These are phyloP conservation scores for Netelia inedita DNA, from an alignment of 2,888 invertebrate genomes.

Conservation along the genomic window DNA sequence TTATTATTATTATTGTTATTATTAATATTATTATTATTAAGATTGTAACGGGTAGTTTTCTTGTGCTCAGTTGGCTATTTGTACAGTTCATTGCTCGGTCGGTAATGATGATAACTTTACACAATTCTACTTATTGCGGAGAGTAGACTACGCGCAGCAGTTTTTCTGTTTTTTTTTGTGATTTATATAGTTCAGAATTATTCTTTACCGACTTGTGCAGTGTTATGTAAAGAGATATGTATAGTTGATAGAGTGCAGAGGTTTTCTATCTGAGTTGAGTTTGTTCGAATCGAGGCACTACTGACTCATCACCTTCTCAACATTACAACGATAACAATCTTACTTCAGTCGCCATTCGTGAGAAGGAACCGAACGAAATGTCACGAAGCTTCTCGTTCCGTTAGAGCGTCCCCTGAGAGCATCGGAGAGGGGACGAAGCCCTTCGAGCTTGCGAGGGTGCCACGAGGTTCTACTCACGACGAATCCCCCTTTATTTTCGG, in stretches of 20 bases:
- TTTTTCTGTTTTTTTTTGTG: no score
- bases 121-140: no score
- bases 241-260: not conserved
- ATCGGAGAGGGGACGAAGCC: not conserved
- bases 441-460: slow-evolving; percentile 41
- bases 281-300: not conserved
- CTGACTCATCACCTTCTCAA: not conserved
- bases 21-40: no score
- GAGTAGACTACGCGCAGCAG: no score
- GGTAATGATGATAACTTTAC: no score
- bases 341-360: not conserved
- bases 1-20: no score
- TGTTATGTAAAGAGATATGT: no score
- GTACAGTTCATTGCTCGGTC: no score
- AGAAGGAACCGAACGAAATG: slow-evolving; percentile 19
- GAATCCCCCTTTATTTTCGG: slow-evolving; percentile 56
- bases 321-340: slow-evolving; percentile 6
- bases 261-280: not conserved
- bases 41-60: no score
- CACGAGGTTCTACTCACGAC: slow-evolving; percentile 46
- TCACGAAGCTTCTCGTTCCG: slow-evolving; percentile 40
- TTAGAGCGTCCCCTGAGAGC: slow-evolving; percentile 28
- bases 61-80: no score
- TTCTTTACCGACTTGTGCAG: no score
- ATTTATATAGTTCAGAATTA: no score